Base-by-base conservation (phyloP, 2,113 vertebrate species). In the Anhinga anhinga region DNA sequence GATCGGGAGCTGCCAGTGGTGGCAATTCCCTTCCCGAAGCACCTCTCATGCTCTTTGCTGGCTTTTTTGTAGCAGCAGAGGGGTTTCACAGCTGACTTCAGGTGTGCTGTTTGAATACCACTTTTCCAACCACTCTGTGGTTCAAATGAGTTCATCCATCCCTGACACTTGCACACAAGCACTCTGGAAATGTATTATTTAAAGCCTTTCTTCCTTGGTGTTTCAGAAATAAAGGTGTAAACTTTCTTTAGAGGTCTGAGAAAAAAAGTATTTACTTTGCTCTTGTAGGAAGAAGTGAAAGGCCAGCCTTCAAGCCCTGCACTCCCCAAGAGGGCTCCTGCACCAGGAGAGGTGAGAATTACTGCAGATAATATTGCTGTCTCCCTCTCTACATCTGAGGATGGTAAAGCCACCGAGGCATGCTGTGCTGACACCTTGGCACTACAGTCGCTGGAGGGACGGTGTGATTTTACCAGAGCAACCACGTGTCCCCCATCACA, bases 161-260 rank as follows among this genome's bases (percentile, higher is more conserved):
- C 71, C 65, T 73, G 82, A 70, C 93, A 86, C 66, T 90, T 96
- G 70, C 71, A 50, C 80, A 77, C 38, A 94, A 88, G 32, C 38
- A 58, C 82, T 92, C 65, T 73, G 40, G 58, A 84, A 94, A 95
- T 96, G 30, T 77, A 96, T 96, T 97, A 97, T 97, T 98, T 96
- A 96, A 95, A 90, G 34, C 23, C 49, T 85, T 84, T 44, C 45
- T 91, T 87, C 77, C 52, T 81, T 80, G 89, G 50, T 66, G 38
- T 87, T 88, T 94, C 44, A 47, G 53, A 95, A 97, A 77, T 63
- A 85, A 96, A 90, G 77, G 61, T 87, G 70, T 45, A 89, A 89
- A 93, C 87, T 87, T 94, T 85, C 55, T 73, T 70, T 40, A 94
- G 67, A 78, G 73, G 52, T n/a, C 77, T 86, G 44, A 89, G 76